Conservation (phyloP, 2,888 invertebrate genomes). For the Drosophila flavopinicola region DNA sequence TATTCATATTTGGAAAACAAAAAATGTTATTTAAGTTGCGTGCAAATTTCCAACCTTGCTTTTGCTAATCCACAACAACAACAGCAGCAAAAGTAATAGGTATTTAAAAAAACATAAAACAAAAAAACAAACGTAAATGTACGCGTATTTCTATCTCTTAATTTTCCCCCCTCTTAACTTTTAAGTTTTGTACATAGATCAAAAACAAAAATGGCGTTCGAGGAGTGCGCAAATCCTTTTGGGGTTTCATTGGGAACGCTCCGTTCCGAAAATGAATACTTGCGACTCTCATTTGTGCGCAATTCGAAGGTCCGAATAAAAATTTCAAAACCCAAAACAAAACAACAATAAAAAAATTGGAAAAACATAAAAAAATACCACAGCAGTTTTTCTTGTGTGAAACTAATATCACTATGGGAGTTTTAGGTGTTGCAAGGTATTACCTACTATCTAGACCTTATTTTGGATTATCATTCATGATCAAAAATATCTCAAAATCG, state of each 20-base stretch:
- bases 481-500: no score
- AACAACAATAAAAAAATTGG: constrained; percentile 68
- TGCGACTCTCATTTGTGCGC: constrained; percentile 27
- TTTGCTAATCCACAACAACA: constrained; percentile 22
- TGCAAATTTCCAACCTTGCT: constrained; percentile 26
- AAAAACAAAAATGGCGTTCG: constrained; percentile 50
- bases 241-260: constrained; percentile 59
- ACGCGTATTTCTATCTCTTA: constrained; percentile 41
- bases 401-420: no score
- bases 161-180: constrained; percentile 42
- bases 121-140: constrained; percentile 10
- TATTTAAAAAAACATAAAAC: constrained; percentile 1
- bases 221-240: constrained; percentile 32
- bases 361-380: constrained; percentile 56
- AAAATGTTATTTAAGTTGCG: constrained; percentile 48
- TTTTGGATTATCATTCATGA: no score
- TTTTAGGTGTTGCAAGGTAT: no score
- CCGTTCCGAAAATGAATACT: constrained; percentile 63
- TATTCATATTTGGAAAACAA: constrained; percentile 57
- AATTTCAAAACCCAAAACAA: constrained; percentile 69
- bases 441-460: no score
- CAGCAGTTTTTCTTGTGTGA: background rate
- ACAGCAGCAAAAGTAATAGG: constrained; percentile 21
- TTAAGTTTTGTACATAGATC: constrained; percentile 69
- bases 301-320: constrained; percentile 57